These are phyloP conservation scores for Lissonota sp. DNA, from an alignment of 2,888 invertebrate genomes.

Conservation along the genomic window DNA sequence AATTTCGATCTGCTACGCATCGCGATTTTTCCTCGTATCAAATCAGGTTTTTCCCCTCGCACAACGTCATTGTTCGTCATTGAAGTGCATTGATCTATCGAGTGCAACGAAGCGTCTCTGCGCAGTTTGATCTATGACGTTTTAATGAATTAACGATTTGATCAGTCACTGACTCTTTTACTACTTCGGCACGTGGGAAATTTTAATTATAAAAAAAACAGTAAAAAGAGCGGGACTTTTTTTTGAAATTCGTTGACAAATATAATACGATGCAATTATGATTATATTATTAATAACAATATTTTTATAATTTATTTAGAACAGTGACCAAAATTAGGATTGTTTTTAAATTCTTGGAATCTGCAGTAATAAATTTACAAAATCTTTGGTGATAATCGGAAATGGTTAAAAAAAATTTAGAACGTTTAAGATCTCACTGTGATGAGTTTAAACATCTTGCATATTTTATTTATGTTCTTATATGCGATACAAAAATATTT, in stretches of 20 bases:
- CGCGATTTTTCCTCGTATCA: conserved; percentile 10
- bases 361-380: not conserved
- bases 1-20: conserved; percentile 32
- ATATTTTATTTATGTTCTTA: conserved; percentile 9
- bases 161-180: conserved; percentile 16
- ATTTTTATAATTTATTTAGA: no score
- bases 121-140: not conserved
- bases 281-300: no score
- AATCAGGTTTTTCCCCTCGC: conserved; percentile 8
- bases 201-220: not conserved
- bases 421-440: no score
- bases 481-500: conserved; percentile 39
- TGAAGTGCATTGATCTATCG: conserved; percentile 10
- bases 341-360: no score
- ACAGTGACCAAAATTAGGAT: no score
- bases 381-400: not conserved
- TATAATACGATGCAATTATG: no score
- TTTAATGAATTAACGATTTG: not conserved
- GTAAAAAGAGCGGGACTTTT: no score
- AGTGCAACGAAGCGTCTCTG: not conserved
- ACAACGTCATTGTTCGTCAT: not conserved
- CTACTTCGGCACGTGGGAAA: not conserved
- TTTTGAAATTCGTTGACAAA: no score
- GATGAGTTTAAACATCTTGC: conserved; percentile 10
- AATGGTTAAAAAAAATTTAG: no score